Conservation (phyloP, 2,113 vertebrate genomes). For the Eulacestoma nigropectus region DNA sequence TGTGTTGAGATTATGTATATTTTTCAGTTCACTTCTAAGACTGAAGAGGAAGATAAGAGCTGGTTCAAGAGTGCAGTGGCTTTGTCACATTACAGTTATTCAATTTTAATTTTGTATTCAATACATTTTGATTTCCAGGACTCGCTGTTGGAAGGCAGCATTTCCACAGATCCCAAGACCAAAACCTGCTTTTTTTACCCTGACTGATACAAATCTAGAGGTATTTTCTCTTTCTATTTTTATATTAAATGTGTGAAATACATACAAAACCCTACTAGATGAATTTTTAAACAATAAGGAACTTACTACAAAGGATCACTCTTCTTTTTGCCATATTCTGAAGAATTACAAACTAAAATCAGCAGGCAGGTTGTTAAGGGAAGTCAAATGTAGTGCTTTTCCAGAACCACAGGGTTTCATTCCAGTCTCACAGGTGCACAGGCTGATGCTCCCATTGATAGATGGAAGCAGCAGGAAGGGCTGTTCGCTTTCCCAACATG, state of each 20-base stretch:
- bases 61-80: neutral
- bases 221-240: neutral
- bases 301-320: neutral
- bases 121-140: neutral
- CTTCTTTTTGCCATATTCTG: neutral
- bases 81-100: rapidly evolving
- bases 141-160: neutral
- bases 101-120: neutral
- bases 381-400: neutral
- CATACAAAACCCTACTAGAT: neutral
- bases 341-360: neutral
- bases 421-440: neutral
- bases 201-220: neutral
- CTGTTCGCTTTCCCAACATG: rapidly evolving
- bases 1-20: neutral
- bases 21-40: neutral
- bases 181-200: neutral
- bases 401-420: rapidly evolving
- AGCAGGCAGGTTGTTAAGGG: neutral
- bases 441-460: neutral
- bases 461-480: neutral
- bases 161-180: slow-evolving; percentile 38
- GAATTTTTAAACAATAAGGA: neutral
- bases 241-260: neutral
- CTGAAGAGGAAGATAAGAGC: neutral